Evolutionary conservation across 2,888 invertebrate genomes (phyloP), one percentile per base, ranked within the genome.

Genomic region (Pseudoips prasinana): DNA sequence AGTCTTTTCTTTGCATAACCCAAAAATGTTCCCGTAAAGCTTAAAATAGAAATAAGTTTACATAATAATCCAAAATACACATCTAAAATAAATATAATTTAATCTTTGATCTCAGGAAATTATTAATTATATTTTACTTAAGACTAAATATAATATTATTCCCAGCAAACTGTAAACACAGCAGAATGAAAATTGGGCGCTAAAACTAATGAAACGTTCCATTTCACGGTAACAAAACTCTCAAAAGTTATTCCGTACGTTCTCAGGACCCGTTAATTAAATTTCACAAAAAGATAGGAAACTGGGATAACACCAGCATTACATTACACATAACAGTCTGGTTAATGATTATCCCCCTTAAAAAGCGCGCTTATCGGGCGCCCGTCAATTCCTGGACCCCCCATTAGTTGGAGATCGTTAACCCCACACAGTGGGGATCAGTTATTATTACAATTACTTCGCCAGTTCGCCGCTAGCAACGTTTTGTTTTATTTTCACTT

Each of bases 391-490:
- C 38, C 38, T 38, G 10, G 46, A 37, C 42, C 45, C 33, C 39
- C 46, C 55, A 60, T 61, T 63, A 56, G 43, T 40, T 23, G 20
- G 40, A 32, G 55, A 51, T 52, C 54, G 51, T 62, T 62, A 55
- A 58, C 62, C 57, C 43, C 22, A 30, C 25, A 25, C 43, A 33
- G 44, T 17, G 25, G 36, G 46, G 49, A 54, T 46, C 53, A 32
- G 48, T 61, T 61, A 59, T 64, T 64, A 65, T 58, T 65, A 61
- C 66, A 64, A 65, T 63, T 64, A 61, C 53, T 46, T 37, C 26
- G 40, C 32, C 33, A 50, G 33, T 51, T 42, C 34, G 22, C 28
- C 10, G 11, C 37, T 26, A 20, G 18, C n/a, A n/a, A n/a, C 22
- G 20, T 46, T 44, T 41, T 51, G 46, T 54, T 54, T 51, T 57